Base-by-base conservation (phyloP, 2,888 invertebrate genomes). In the Parnassius apollo region DNA sequence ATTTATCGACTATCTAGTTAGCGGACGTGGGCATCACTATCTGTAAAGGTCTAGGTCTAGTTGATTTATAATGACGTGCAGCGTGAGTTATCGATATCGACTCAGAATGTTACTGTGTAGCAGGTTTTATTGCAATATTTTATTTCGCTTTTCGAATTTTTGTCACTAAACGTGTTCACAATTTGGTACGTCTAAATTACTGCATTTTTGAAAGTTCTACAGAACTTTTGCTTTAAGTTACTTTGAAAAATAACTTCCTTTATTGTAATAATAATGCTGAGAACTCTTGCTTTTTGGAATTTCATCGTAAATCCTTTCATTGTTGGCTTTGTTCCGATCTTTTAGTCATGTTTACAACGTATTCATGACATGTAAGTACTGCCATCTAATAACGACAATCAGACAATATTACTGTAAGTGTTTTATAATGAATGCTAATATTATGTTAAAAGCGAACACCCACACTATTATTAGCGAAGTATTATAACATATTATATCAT, bases 11-110 rank as follows among this genome's bases (percentile, higher is more conserved):
- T 80, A 71, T 73, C 73, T 74, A 80, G 81, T 83, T 81, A 78
- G 76, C 70, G 71, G 76, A 86, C 86, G 89, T 88, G 89, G 89
- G 88, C 91, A 90, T 85, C 90, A 88, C 89, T 91, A 89, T 84
- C 85, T 74, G 75, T 76, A 76, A 82, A 82, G 83, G 78, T 81
- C 78, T 73, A 82, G 83, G 78, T 81, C 78, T 73, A 73, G 73
- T 80, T 88, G 91, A 91, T 89, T 90, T 91, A 89, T 88, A 86
- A 83, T 83, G 90, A 87, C 86, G 88, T 77, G 72, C 76, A 68
- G 68, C 79, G 80, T 88, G 87, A 91, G 73, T 88, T 90, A 91
- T 89, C 88, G 88, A 89, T 86, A 83, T 81, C 77, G 80, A 78
- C 64, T 71, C 66, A 1, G 68, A 69, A 68, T 72, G 77, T 60